Percentiles rank a stretch among this genome's conserved stretches.
These are phyloP conservation scores for Spea hammondii DNA, from an alignment of 2,797 vertebrate genomes.

Conservation along the genomic window DNA sequence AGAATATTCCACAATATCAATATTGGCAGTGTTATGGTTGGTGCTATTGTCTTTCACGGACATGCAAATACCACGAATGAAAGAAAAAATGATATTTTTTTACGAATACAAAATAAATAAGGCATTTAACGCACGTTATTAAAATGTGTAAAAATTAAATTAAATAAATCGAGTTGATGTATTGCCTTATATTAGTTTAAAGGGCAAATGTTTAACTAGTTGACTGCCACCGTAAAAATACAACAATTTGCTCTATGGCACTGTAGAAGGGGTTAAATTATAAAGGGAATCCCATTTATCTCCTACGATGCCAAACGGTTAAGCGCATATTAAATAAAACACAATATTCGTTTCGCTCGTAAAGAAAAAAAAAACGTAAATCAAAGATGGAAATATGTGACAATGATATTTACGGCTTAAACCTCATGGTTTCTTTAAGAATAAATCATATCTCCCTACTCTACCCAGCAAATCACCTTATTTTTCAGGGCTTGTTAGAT, in stretches of 20 bases:
- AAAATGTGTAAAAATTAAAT: not conserved
- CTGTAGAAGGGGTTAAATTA: not conserved
- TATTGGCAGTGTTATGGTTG: slow-evolving; percentile 37
- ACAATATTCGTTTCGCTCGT: not conserved
- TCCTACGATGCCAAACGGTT: not conserved
- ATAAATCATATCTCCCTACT: slow-evolving; percentile 11
- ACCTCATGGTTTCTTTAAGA: slow-evolving; percentile 12
- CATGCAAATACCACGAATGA: slow-evolving; percentile 20
- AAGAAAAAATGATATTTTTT: slow-evolving; percentile 38
- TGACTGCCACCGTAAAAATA: not conserved
- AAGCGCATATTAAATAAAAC: not conserved
- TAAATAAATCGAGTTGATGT: not conserved
- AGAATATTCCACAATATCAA: slow-evolving; percentile 22
- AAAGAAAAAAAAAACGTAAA: slow-evolving; percentile 11
- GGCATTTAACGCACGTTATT: not conserved
- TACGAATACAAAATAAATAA: slow-evolving; percentile 9
- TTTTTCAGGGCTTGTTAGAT: not conserved
- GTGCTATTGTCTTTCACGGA: slow-evolving; percentile 40
- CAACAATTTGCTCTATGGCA: not conserved
- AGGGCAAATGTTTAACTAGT: not conserved
- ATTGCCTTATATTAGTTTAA: not conserved
- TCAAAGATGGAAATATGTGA: slow-evolving; percentile 13
- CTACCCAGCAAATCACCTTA: not conserved
- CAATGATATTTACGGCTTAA: slow-evolving; percentile 15
- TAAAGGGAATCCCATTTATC: not conserved